Evolutionary conservation across 1,140 invertebrate species (phyloP).

Genomic region (Carcinoscorpius rotundicauda): DNA sequence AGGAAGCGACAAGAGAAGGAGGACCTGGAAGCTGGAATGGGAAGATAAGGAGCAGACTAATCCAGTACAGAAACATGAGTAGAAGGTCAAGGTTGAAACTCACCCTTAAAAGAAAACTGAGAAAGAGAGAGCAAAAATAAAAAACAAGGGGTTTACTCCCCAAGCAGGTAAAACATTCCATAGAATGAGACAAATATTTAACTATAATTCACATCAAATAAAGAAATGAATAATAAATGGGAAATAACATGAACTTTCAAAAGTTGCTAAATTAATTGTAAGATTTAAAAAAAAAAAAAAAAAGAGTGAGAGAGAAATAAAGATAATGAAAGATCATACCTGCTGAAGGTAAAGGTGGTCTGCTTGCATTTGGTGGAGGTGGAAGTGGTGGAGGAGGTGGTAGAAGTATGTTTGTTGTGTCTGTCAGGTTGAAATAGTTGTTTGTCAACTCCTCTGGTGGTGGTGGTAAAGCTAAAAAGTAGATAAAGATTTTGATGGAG

Average conservation of each 20-base stretch:
- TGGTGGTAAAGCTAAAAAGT: conserved; percentile 48
- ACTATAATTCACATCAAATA: not conserved
- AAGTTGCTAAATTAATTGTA: conserved; percentile 1
- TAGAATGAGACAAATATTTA: conserved; percentile 1
- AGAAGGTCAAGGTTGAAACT: no score
- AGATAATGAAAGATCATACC: not conserved
- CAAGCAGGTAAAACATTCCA: conserved; percentile 11
- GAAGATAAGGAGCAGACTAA: no score
- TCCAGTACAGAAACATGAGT: no score
- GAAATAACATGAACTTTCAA: not conserved
- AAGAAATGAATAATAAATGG: conserved; percentile 2
- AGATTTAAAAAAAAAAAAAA: not conserved
- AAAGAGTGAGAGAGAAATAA: not conserved
- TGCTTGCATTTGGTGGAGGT: conserved; percentile 10
- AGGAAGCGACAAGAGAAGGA: no score
- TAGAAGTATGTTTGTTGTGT: conserved; percentile 17
- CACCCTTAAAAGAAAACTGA: no score
- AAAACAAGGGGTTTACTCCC: no score
- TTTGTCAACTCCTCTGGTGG: conserved; percentile 62
- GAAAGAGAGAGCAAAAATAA: no score
- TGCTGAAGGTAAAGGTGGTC: conserved; percentile 4
- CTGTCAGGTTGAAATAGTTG: conserved; percentile 66
- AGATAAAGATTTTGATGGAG: not conserved
- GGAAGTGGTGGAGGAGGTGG: conserved; percentile 22
- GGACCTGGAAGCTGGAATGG: no score